phyloP scores from a whole-genome alignment of 1,140 invertebrate genomes.

The Saccostrea glomerata region DNA sequence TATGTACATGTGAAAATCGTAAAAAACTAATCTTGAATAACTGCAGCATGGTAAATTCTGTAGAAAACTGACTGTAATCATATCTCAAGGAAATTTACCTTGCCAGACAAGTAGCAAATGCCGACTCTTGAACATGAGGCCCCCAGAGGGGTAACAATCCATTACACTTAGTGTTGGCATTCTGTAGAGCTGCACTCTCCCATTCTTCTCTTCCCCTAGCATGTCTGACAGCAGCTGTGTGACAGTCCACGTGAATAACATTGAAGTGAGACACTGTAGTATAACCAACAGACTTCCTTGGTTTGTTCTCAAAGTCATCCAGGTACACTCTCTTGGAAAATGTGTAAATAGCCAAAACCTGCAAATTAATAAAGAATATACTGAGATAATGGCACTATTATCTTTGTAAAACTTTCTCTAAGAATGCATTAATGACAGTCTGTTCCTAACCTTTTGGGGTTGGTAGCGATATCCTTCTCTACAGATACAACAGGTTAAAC shows the following conservation, averaged over 20 bases:
- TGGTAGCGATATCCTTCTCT: constrained; percentile 96
- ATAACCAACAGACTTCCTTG: constrained; percentile 84
- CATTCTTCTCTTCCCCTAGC: constrained; percentile 93
- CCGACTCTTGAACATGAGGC: constrained; percentile 95
- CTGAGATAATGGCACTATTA: background rate
- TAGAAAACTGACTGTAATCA: background rate
- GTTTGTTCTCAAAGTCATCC: constrained; percentile 95
- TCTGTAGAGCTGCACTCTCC: constrained; percentile 98
- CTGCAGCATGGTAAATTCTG: too few relatives aligned
- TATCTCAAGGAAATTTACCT: constrained; percentile 82
- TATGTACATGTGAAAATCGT: too few relatives aligned
- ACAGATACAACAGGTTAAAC: constrained; percentile 98
- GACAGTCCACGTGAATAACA: constrained; percentile 98
- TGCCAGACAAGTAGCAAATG: constrained; percentile 95
- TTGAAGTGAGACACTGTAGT: constrained; percentile 99
- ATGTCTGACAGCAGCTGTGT: constrained; percentile 94
- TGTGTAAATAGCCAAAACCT: constrained; percentile 93
- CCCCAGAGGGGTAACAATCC: constrained; percentile 97
- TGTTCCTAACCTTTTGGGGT: constrained; percentile 75
- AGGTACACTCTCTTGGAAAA: constrained; percentile 97
- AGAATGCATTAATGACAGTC: background rate
- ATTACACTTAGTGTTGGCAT: constrained; percentile 98
- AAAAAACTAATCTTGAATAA: too few relatives aligned
- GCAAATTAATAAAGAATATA: constrained; percentile 18
- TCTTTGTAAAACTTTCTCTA: background rate